Evolutionary conservation across 2,113 vertebrate species (phyloP).

Genomic region (Riparia riparia): DNA sequence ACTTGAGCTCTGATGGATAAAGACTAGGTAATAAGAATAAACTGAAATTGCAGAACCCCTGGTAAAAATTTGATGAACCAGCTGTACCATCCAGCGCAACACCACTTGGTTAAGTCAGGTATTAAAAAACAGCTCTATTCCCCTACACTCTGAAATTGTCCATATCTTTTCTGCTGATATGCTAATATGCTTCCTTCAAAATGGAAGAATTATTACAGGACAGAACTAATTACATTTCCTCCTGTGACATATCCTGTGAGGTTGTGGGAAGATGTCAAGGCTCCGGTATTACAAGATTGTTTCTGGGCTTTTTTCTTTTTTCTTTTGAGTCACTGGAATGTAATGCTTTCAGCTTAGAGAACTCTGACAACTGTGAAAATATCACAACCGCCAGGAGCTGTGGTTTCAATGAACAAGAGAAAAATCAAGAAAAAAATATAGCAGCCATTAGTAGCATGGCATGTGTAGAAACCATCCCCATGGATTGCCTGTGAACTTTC

Average conservation of each 20-base stretch:
- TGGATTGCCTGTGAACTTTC: not conserved
- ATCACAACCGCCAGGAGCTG: not conserved
- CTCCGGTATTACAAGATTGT: not conserved
- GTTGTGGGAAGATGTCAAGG: not conserved
- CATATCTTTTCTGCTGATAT: not conserved
- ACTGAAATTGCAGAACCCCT: not conserved
- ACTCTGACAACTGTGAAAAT: not conserved
- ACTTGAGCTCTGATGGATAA: slow-evolving; percentile 6
- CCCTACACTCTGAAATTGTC: not conserved
- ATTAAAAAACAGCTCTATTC: not conserved
- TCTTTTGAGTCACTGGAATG: not conserved
- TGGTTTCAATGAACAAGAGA: not conserved
- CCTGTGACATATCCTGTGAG: not conserved
- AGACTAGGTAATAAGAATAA: slow-evolving; percentile 32
- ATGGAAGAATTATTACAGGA: not conserved
- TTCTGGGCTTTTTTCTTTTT: not conserved
- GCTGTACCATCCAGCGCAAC: not conserved
- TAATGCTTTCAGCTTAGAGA: not conserved
- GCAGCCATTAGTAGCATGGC: not conserved
- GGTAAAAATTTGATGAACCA: slow-evolving; percentile 43
- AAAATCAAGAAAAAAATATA: not conserved
- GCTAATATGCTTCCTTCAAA: not conserved
- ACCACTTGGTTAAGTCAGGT: not conserved
- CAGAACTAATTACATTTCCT: not conserved
- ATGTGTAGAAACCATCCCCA: not conserved